Evolutionary conservation across 2,113 vertebrate species (phyloP), one percentile per base, ranked within the genome.

Genomic region (Hippocampus comes): DNA sequence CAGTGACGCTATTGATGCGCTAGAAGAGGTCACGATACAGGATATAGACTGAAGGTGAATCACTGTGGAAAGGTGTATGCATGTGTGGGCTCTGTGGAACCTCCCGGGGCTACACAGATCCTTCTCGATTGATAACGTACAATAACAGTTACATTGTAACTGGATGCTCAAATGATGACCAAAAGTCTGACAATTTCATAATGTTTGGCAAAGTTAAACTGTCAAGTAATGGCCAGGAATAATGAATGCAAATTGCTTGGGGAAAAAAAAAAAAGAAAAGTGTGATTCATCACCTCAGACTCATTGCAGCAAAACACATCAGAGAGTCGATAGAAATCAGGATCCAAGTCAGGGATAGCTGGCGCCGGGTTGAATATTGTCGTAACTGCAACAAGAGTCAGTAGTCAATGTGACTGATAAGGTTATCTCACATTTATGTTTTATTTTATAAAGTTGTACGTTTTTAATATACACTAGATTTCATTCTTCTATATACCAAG

Each of bases 221-320:
- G 34, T 23, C 38, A 42, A 64, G 42, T 9, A 42, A 38, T 10
- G 60, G 56, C 56, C 56, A 59, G 15, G 9, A 20, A 21, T 17
- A 63, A 38, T 20, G 59, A 60, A 34, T 27, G 27, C 10, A 63
- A 38, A 63, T 38, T 63, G 8, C 18, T 63, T 0, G 12, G 12
- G 12, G 9, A 4, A 4, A 5, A 30, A 27, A 27, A 59, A 27
- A 34, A 60, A 0, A 61, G 34, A 61, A 34, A 38, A 20, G 42
- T 74, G 84, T 75, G 77, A 74, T 64, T 78, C 69, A 72, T 87
- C 91, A 99, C 97, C 96, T 99, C 97, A 34, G 93, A 94, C 89
- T 99, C 97, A 77, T 99, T 99, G 92, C 96, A 98, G 93, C 97
- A 99, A 91, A 99, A 95, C 87, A 99, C 90, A 75, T 97, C 94